Conservation (phyloP, 1,140 invertebrate genomes). For the Hypothenemus hampei region DNA sequence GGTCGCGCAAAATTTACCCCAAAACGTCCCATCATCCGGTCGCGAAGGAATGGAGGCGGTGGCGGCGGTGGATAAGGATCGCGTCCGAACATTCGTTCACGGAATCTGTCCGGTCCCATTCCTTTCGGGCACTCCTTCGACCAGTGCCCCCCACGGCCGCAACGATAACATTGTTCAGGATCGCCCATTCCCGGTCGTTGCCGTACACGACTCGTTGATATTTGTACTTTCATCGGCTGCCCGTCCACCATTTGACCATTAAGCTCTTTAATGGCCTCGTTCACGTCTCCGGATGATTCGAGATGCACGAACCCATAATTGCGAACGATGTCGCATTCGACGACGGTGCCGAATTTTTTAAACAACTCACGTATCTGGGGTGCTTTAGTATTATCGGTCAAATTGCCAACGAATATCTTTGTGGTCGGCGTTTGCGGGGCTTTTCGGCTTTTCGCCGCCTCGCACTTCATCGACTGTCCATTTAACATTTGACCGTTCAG, state of each 20-base stretch:
- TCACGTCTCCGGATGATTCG: constrained; percentile 75
- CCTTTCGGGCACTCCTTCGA: constrained; percentile 86
- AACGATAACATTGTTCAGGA: constrained; percentile 90
- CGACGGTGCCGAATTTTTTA: constrained; percentile 81
- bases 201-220: constrained; percentile 84
- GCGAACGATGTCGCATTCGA: constrained; percentile 85
- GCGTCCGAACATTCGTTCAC: constrained; percentile 76
- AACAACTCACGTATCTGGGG: constrained; percentile 81
- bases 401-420: constrained; percentile 86
- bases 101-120: constrained; percentile 71
- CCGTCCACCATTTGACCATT: constrained; percentile 80
- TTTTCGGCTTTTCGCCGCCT: constrained; percentile 81
- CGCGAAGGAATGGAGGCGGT: constrained; percentile 79
- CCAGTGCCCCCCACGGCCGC: constrained; percentile 90
- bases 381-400: constrained; percentile 83
- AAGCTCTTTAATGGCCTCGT: constrained; percentile 79
- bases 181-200: constrained; percentile 93
- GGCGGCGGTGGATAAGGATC: constrained; percentile 79
- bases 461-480: constrained; percentile 85
- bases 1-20: constrained; percentile 53
- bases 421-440: constrained; percentile 78
- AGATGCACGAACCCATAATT: constrained; percentile 91
- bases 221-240: constrained; percentile 83
- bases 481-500: constrained; percentile 83
- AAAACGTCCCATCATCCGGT: constrained; percentile 81